Evolutionary conservation across 1,140 invertebrate species (phyloP).

Genomic region (Goniozus legneri): DNA sequence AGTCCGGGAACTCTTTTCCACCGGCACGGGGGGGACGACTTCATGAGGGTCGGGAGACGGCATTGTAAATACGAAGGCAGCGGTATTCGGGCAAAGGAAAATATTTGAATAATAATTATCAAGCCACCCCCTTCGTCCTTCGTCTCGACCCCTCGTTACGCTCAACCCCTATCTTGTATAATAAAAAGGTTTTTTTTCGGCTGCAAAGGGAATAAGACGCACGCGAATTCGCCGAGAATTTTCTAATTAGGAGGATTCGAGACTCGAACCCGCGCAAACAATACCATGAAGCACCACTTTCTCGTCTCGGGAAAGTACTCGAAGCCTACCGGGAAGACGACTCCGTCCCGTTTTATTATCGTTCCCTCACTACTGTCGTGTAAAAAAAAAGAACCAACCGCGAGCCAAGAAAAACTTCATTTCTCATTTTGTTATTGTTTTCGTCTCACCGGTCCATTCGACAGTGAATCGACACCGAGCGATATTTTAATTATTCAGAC

Average conservation of each 20-base stretch:
- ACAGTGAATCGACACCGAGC: too few relatives aligned
- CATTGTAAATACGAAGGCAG: slow-evolving; percentile 47
- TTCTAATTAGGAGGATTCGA: slow-evolving; percentile 48
- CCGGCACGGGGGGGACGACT: too few relatives aligned
- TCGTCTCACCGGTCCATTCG: too few relatives aligned
- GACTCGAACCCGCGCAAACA: slow-evolving; percentile 31
- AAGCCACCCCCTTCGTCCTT: slow-evolving; percentile 28
- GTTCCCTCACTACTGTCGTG: slow-evolving; percentile 20
- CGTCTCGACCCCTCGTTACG: slow-evolving; percentile 44
- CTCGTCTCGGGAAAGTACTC: slow-evolving; percentile 20
- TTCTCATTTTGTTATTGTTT: too few relatives aligned
- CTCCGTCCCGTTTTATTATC: slow-evolving; percentile 27
- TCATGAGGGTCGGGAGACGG: too few relatives aligned
- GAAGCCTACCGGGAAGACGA: slow-evolving; percentile 17
- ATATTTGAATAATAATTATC: slow-evolving; percentile 51
- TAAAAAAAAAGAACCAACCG: slow-evolving; percentile 18
- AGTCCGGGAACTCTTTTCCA: too few relatives aligned
- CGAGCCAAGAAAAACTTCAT: too few relatives aligned
- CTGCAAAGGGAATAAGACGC: slow-evolving; percentile 21
- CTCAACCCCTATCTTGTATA: slow-evolving; percentile 33
- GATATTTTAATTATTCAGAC: too few relatives aligned
- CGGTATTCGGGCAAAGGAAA: slow-evolving; percentile 32
- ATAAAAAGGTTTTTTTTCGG: slow-evolving; percentile 41
- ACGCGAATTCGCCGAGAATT: slow-evolving; percentile 42
- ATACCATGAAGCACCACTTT: slow-evolving; percentile 30